Evolutionary conservation across 2,888 invertebrate species (phyloP).

Genomic region (Lepetodrilus schrolli): DNA sequence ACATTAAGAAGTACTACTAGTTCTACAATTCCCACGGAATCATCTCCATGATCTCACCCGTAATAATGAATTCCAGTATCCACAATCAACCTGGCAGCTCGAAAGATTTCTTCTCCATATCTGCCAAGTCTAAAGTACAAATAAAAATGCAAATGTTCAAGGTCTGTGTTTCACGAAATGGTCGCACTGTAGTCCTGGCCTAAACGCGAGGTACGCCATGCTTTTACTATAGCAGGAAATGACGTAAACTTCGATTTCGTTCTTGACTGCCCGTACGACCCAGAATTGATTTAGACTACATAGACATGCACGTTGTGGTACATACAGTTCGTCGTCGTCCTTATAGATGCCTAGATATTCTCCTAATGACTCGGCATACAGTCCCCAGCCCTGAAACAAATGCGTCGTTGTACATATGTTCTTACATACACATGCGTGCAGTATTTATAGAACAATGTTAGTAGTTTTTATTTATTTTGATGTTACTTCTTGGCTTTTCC

Average conservation of each 20-base stretch:
- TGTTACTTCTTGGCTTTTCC: no score
- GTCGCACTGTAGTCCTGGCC: not conserved
- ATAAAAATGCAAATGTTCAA: not conserved
- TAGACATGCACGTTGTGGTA: not conserved
- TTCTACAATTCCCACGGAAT: no score
- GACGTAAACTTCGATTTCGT: no score
- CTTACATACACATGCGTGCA: not conserved
- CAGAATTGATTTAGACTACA: no score
- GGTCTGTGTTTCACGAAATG: not conserved
- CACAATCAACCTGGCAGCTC: constrained; percentile 31
- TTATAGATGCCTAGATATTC: constrained; percentile 72
- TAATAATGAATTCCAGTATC: constrained; percentile 33
- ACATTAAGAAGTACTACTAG: no score
- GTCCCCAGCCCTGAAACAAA: constrained; percentile 77
- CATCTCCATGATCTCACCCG: constrained; percentile 33
- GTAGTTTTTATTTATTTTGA: not conserved
- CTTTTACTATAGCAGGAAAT: no score
- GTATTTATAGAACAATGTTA: not conserved
- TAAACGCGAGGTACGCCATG: no score
- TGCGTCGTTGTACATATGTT: not conserved
- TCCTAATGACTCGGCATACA: constrained; percentile 72
- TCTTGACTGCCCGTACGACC: no score
- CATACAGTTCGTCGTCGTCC: constrained; percentile 67
- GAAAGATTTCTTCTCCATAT: constrained; percentile 34
- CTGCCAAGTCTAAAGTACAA: constrained; percentile 34